Evolutionary conservation across 2,888 invertebrate genomes (phyloP), one percentile per base, ranked within the genome.

Genomic region (Plebejus melissa): DNA sequence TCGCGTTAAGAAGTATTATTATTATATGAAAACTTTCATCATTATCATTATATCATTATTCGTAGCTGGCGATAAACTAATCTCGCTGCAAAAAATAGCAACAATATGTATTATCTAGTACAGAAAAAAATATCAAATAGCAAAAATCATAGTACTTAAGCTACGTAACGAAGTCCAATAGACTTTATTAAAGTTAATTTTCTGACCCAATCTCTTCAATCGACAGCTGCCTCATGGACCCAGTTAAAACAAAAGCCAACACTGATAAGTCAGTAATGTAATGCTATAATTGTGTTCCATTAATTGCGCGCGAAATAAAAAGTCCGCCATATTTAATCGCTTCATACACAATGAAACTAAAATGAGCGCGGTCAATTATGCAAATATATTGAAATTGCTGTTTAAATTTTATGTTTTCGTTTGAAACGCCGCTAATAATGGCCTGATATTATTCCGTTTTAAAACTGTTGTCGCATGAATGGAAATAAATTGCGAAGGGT

Each of bases 331-430:
- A 54, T 72, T 72, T 72, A 72, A 72, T 32, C 72, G 72, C 54
- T 54, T 54, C 72, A 71, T 46, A 72, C 72, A 72, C 72, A 72
- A 72, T 72, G 72, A 50, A 72, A 72, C 72, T 72, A 72, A 54
- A 72, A 72, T 72, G 72, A 50, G 72, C 46, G 46, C 72, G 72
- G 72, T 72, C 72, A 72, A 72, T 72, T 72, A 72, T 72, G 72
- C 72, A 72, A 72, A 72, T 72, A 72, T 72, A 72, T 72, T 72
- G 72, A 72, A 72, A 72, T 72, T 72, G 72, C 54, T 72, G 72
- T 72, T 72, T 72, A 46, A 72, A 72, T 72, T 72, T 72, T 72
- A 72, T 72, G 72, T 72, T 72, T 72, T 72, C 72, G 72, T 72
- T 72, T 54, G 54, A 32, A 50, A 22, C 54, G 72, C 7, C 72